A percentile compares a stretch with the other conserved stretches of the same genome.
Conservation (phyloP, 2,797 vertebrate genomes). For the Aeoliscus strigatus region DNA sequence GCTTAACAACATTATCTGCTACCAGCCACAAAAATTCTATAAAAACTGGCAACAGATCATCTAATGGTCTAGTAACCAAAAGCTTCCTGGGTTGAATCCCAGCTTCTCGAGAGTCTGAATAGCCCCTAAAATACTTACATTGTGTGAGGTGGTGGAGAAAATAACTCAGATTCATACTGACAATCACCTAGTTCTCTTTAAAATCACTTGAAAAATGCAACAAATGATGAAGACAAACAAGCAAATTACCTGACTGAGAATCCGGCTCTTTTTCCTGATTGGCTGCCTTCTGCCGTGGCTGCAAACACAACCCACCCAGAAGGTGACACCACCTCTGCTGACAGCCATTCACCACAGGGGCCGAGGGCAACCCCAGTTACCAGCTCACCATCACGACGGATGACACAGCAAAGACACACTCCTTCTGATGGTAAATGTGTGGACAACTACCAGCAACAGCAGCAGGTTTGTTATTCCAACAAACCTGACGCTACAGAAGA, state of each 20-base stretch:
- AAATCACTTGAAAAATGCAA: too few relatives aligned
- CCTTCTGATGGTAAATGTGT: not conserved
- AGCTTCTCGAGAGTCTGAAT: too few relatives aligned
- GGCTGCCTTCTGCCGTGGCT: conserved; percentile 57
- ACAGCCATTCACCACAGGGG: conserved; percentile 75
- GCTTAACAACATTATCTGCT: too few relatives aligned
- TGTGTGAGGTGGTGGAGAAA: too few relatives aligned
- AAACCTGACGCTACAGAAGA: conserved; percentile 18
- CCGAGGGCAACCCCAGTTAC: conserved; percentile 43
- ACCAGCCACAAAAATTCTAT: too few relatives aligned
- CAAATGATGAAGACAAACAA: not conserved
- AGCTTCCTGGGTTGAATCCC: too few relatives aligned
- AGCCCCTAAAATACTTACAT: too few relatives aligned
- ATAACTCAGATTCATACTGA: too few relatives aligned
- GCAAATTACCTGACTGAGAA: conserved; percentile 62
- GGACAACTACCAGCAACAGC: conserved; percentile 1
- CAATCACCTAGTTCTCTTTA: too few relatives aligned
- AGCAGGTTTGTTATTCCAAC: not conserved
- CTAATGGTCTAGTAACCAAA: too few relatives aligned
- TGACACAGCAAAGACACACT: not conserved
- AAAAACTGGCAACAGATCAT: too few relatives aligned
- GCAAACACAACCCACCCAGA: conserved; percentile 71
- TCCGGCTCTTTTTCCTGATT: conserved; percentile 50
- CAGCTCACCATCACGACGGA: conserved; percentile 50
- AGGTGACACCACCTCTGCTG: conserved; percentile 68